Conservation (phyloP, 1,140 invertebrate species). For the Zaprionus ornatus region DNA sequence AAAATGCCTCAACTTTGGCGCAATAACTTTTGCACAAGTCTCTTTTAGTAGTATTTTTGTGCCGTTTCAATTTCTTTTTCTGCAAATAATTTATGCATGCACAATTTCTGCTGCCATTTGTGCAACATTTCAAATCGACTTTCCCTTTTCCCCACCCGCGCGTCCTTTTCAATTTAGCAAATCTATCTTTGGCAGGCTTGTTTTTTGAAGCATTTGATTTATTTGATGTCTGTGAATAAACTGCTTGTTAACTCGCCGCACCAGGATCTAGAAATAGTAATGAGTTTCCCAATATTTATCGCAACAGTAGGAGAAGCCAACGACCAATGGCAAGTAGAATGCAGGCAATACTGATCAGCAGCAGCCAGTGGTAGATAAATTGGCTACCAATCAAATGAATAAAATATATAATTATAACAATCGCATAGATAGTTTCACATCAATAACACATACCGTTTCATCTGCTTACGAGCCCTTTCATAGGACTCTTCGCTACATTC, state of each 20-base stretch:
- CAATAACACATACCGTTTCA: conserved; percentile 23
- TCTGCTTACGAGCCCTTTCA: conserved; percentile 54
- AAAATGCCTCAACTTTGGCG: conserved; percentile 48
- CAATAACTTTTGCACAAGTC: conserved; percentile 45
- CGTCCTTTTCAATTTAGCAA: conserved; percentile 69
- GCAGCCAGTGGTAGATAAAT: not conserved
- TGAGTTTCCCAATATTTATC: not conserved
- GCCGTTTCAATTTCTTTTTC: conserved; percentile 41
- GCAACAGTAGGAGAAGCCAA: not conserved
- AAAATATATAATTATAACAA: not conserved
- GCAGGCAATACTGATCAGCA: not conserved
- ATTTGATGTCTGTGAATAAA: too few relatives aligned
- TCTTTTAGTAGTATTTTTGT: conserved; percentile 11
- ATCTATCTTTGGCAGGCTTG: conserved; percentile 37
- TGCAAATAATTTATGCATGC: conserved; percentile 64
- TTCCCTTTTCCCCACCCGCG: conserved; percentile 16
- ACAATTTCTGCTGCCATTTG: conserved; percentile 70
- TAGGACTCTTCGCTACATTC: conserved; percentile 85
- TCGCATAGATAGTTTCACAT: not conserved
- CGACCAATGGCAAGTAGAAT: not conserved
- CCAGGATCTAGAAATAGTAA: too few relatives aligned
- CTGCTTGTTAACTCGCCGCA: too few relatives aligned
- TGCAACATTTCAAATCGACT: conserved; percentile 60
- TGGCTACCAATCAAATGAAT: not conserved
- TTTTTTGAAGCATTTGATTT: too few relatives aligned